Evolutionary conservation across 1,140 invertebrate genomes (phyloP).

Genomic region (Drosophila nannoptera): DNA sequence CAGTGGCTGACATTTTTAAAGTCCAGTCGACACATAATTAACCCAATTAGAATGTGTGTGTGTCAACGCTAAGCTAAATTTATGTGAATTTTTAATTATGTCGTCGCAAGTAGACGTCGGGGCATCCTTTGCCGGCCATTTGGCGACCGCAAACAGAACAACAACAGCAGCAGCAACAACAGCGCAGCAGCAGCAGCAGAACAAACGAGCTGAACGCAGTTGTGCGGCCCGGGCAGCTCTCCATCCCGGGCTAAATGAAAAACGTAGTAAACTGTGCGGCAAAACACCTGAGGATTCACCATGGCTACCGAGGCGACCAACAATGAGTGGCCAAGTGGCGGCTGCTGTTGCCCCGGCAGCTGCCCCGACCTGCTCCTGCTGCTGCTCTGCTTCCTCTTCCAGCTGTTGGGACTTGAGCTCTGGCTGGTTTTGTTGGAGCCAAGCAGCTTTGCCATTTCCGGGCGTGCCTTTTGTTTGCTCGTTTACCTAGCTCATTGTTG

Average conservation of each 20-base stretch:
- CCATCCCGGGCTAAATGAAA: conserved; percentile 66
- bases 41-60: conserved; percentile 75
- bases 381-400: not conserved
- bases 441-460: conserved; percentile 75
- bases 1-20: conserved; percentile 70
- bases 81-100: conserved; percentile 79
- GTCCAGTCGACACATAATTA: conserved; percentile 78
- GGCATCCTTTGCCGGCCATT: conserved; percentile 48
- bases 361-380: not conserved
- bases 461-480: conserved; percentile 72
- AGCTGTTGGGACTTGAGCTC: conserved; percentile 4
- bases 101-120: conserved; percentile 27
- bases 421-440: conserved; percentile 45
- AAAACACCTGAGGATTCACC: conserved; percentile 78
- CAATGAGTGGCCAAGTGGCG: conserved; percentile 73
- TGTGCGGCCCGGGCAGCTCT: conserved; percentile 14
- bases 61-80: conserved; percentile 77
- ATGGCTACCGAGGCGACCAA: conserved; percentile 65
- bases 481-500: conserved; percentile 71
- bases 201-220: conserved; percentile 55
- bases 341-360: conserved; percentile 42
- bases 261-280: conserved; percentile 76
- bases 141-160: conserved; percentile 63
- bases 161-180: no score
- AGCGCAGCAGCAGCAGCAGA: conserved; percentile 47